A percentile compares a stretch with the other conserved stretches of the same genome.
These are phyloP conservation scores for Drosophila stalkeri DNA, from an alignment of 2,888 invertebrate genomes.

Conservation along the genomic window DNA sequence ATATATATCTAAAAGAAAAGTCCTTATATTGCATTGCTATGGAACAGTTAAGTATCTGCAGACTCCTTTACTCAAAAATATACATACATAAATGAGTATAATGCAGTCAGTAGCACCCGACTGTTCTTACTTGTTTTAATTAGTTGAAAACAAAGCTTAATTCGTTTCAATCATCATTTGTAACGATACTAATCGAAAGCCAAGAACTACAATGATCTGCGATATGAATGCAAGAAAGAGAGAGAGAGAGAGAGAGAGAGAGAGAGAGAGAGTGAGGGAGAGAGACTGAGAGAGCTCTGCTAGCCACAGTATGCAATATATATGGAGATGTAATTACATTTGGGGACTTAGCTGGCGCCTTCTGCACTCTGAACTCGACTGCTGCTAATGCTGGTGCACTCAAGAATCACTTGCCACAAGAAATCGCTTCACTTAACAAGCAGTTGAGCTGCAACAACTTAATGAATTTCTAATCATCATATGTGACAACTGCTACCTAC, in stretches of 20 bases:
- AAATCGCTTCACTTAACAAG: constrained; percentile 49
- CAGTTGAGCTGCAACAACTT: constrained; percentile 57
- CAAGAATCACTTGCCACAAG: constrained; percentile 39
- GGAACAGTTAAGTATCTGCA: too few species aligned
- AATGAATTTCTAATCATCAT: constrained; percentile 61
- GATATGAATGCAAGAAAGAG: neutral
- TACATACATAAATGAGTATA: too few species aligned
- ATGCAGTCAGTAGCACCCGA: neutral
- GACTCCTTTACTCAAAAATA: too few species aligned
- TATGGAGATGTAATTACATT: constrained; percentile 1
- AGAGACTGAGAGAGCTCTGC: neutral
- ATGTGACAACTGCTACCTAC: constrained; percentile 46
- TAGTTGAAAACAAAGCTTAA: neutral
- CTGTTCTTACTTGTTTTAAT: neutral
- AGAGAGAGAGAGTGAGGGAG: neutral
- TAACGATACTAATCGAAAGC: neutral
- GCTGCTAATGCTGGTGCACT: constrained; percentile 1
- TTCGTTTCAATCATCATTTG: neutral
- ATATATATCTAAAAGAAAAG: too few species aligned
- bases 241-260: neutral
- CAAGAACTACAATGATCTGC: neutral
- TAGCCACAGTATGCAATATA: neutral
- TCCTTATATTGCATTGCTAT: too few species aligned
- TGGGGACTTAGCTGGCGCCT: neutral
- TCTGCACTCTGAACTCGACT: neutral